Evolutionary conservation across 2,888 invertebrate species (phyloP), one percentile per base, ranked within the genome.

Genomic region (Spilosoma lubricipeda): DNA sequence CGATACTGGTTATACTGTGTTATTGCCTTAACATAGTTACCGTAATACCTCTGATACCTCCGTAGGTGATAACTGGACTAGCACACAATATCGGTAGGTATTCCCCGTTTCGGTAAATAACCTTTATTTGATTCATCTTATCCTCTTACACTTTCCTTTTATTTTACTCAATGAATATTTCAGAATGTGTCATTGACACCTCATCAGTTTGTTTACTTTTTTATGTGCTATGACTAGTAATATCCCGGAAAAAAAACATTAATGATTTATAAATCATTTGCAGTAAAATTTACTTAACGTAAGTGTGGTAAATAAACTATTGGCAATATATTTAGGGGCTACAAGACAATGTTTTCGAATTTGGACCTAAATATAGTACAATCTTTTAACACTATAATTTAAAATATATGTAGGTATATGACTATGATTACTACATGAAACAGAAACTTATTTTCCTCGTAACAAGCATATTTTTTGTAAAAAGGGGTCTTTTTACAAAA

Each of bases 81-180:
- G 27, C 67, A 45, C 11, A 67, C 30, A 9, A 5, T 27, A 42
- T 27, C 15, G 67, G 67, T 67, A 67, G 67, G 67, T 67, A 67
- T 48, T 67, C 45, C 67, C 67, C 67, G 45, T 45, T 48, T 45
- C 30, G 30, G 27, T 59, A 59, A 67, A 45, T 30, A 45, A 20
- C 67, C 30, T 30, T 45, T 30, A 9, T 2, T 18, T 18, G 8
- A 42, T 42, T 42, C 42, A 27, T 27, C 7, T 67, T 45, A 45
- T 45, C 27, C 45, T 27, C 42, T 67, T 20, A 30, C 27, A 27
- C 67, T 3, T 67, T 67, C 45, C 45, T 39, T 42, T 18, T 27
- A 42, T 67, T 67, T 67, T 0, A 27, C 27, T 67, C 42, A 18
- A 42, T 27, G 9, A 8, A 15, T 42, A 5, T n/a, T 67, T 42